These are phyloP conservation scores for Eolophus roseicapilla DNA, from an alignment of 2,113 vertebrate genomes.

Conservation along the genomic window DNA sequence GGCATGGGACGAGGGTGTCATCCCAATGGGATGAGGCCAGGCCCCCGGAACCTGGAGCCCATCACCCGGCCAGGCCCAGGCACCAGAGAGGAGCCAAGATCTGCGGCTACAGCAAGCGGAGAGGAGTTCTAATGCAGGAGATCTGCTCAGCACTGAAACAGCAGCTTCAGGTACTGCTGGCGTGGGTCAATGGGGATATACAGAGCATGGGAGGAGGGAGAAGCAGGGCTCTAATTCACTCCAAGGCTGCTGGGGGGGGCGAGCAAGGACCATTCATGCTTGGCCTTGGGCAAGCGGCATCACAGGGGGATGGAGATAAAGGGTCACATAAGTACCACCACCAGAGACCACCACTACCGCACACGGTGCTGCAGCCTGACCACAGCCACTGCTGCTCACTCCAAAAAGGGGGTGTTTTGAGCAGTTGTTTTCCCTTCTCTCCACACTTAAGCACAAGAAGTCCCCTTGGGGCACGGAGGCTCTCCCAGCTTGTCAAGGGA, in stretches of 20 bases:
- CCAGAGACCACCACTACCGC: fast-evolving
- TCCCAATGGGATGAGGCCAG: neutral
- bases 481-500: neutral
- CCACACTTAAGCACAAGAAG: fast-evolving
- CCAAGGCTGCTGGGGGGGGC: neutral
- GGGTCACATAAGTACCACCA: neutral
- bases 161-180: neutral
- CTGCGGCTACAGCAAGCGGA: neutral
- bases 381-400: neutral
- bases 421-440: neutral
- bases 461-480: neutral
- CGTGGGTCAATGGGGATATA: neutral
- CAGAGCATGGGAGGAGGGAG: neutral
- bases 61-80: neutral
- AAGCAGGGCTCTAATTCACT: neutral
- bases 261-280: neutral
- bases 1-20: neutral
- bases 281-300: fast-evolving
- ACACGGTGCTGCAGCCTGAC: neutral
- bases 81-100: neutral
- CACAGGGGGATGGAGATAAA: neutral
- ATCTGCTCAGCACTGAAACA: neutral
- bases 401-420: fast-evolving
- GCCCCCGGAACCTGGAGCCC: neutral
- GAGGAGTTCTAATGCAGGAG: neutral